Evolutionary conservation across 1,140 invertebrate species (phyloP), one percentile per base, ranked within the genome.

Genomic region (Psix sp.): DNA sequence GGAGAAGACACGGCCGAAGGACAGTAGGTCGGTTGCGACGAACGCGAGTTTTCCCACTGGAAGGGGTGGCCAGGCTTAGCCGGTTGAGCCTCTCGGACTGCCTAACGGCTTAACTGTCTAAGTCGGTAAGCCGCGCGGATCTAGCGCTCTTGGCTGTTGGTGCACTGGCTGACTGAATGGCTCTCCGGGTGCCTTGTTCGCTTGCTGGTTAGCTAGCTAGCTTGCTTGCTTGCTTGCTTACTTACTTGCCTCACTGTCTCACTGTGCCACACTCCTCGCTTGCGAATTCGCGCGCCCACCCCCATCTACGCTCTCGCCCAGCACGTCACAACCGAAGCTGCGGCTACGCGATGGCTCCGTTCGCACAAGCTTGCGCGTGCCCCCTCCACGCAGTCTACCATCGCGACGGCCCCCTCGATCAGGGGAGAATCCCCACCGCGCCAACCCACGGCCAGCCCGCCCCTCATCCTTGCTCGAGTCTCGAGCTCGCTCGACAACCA

Each of bases 91-190:
- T 83, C 80, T 83, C 79, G 84, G 83, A 84, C 84, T 84, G 83
- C 79, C 83, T 84, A 80, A 67, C 79, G 81, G 83, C 84, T 86
- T 84, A 85, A 85, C 80, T 84, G 79, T 79, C 75, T 85, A 86
- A 86, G 85, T 86, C 85, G 79, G 63, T 84, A 84, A 85, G 82
- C 81, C 83, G 70, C 74, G 66, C 75, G 82, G 83, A 84, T 83
- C 84, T 82, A 82, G 80, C 80, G 82, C 79, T 84, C 80, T 84
- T 78, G 82, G 78, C 80, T 82, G 77, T 60, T 82, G 81, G 10
- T 10, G 35, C 77, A 77, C 77, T 74, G 70, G n/a, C n/a, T 9
- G 14, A 45, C 66, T 75, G 29, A 26, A 43, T 76, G 57, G 60
- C 71, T 73, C 72, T 68, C 51, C 59, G 71, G 73, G 74, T 67